Conservation (phyloP, 2,888 invertebrate genomes). For the Limnephilus auricula region DNA sequence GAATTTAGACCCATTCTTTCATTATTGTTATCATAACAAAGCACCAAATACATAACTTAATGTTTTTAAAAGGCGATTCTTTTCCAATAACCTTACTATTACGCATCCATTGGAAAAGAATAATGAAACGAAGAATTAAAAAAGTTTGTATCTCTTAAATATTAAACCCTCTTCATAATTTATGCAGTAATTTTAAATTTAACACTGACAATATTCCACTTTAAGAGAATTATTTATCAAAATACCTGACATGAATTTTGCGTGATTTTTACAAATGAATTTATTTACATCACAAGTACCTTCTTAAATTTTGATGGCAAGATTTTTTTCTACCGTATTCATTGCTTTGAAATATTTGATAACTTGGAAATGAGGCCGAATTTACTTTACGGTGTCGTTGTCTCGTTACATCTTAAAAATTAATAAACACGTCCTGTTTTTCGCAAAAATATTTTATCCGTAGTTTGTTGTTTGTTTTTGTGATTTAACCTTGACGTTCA, state of each 20-base stretch:
- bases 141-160: background rate
- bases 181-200: background rate
- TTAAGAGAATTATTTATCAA: background rate
- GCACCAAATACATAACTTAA: too few relatives aligned
- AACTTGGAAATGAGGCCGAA: background rate
- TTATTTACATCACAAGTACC: background rate
- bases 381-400: background rate
- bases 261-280: background rate
- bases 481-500: background rate
- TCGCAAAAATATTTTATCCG: background rate
- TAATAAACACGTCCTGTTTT: background rate
- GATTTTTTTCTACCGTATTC: background rate
- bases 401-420: background rate
- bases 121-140: background rate
- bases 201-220: background rate
- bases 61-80: background rate
- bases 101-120: background rate
- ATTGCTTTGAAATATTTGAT: background rate
- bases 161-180: background rate
- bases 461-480: background rate
- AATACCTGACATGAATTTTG: background rate
- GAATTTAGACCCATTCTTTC: too few relatives aligned
- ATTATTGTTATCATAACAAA: too few relatives aligned
- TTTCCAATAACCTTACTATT: background rate
- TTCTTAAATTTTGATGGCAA: background rate